A percentile compares a stretch with the other conserved stretches of the same genome.
These are phyloP conservation scores for Apodemia mormo DNA, from an alignment of 2,888 invertebrate genomes.

Conservation along the genomic window DNA sequence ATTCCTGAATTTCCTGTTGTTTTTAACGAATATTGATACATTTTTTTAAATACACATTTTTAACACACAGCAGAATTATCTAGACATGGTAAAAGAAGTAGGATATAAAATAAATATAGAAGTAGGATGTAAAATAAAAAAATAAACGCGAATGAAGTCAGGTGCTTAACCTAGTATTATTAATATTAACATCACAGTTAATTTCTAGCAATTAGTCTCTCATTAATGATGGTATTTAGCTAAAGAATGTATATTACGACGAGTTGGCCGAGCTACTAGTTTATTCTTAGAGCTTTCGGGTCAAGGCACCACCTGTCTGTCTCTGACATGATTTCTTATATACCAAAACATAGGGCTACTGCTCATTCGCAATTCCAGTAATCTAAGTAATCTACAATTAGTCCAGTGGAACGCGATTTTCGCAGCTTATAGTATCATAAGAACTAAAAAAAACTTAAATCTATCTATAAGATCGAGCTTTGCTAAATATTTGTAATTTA, in stretches of 20 bases:
- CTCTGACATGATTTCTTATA: constrained; percentile 25
- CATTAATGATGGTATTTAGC: constrained; percentile 30
- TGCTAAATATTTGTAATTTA: too few relatives aligned
- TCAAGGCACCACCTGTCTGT: constrained; percentile 35
- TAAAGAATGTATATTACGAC: constrained; percentile 32
- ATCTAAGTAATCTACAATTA: background rate
- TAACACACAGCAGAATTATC: background rate
- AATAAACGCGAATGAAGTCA: background rate
- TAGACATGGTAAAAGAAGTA: background rate
- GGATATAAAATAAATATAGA: too few relatives aligned
- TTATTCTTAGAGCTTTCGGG: constrained; percentile 37
- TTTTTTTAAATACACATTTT: too few relatives aligned
- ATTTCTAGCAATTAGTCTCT: background rate
- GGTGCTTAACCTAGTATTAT: background rate
- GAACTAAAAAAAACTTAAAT: too few relatives aligned
- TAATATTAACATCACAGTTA: constrained; percentile 1
- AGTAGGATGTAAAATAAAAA: background rate
- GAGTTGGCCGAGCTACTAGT: constrained; percentile 32
- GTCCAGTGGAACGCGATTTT: too few relatives aligned
- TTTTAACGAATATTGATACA: too few relatives aligned
- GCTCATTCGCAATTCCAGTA: background rate
- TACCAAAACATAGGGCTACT: constrained; percentile 2
- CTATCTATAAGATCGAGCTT: too few relatives aligned
- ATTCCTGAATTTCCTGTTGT: too few relatives aligned
- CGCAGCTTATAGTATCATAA: too few relatives aligned